Evolutionary conservation across 2,113 vertebrate genomes (phyloP).

Genomic region (Climacteris rufus): DNA sequence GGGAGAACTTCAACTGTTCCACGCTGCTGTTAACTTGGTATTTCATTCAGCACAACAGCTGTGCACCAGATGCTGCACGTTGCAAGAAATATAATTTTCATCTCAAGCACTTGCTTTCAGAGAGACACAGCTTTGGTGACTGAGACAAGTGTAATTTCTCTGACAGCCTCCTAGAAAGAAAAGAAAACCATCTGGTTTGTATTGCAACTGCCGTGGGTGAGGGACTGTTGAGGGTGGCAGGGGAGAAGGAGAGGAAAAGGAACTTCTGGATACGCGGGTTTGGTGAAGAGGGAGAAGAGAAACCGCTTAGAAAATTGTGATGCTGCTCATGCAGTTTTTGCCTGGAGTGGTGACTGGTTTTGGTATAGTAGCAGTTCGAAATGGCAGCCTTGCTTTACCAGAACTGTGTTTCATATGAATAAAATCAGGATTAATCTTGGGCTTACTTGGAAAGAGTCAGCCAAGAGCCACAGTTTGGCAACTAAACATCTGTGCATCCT

Average conservation of each 20-base stretch:
- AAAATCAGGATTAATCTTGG: neutral
- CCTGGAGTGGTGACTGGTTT: neutral
- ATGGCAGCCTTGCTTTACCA: neutral
- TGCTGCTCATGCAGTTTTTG: neutral
- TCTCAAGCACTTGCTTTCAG: slow-evolving; percentile 36
- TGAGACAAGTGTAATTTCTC: slow-evolving; percentile 30
- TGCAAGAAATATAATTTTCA: slow-evolving; percentile 37
- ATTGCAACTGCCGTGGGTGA: neutral
- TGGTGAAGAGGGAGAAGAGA: neutral
- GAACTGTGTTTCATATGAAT: neutral
- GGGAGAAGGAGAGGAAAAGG: neutral
- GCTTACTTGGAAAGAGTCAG: neutral
- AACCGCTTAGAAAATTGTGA: neutral
- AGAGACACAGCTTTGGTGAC: neutral
- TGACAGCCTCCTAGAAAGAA: slow-evolving; percentile 21
- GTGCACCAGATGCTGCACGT: slow-evolving; percentile 68
- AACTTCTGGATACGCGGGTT: neutral
- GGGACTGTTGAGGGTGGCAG: neutral
- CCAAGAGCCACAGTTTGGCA: neutral
- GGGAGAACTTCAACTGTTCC: slow-evolving; percentile 43
- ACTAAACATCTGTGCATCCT: neutral
- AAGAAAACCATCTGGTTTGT: slow-evolving; percentile 7
- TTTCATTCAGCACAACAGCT: slow-evolving; percentile 63
- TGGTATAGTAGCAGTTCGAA: neutral
- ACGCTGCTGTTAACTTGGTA: slow-evolving; percentile 34